Conservation (phyloP, 2,888 invertebrate species). For the Drosophila paranaensis region DNA sequence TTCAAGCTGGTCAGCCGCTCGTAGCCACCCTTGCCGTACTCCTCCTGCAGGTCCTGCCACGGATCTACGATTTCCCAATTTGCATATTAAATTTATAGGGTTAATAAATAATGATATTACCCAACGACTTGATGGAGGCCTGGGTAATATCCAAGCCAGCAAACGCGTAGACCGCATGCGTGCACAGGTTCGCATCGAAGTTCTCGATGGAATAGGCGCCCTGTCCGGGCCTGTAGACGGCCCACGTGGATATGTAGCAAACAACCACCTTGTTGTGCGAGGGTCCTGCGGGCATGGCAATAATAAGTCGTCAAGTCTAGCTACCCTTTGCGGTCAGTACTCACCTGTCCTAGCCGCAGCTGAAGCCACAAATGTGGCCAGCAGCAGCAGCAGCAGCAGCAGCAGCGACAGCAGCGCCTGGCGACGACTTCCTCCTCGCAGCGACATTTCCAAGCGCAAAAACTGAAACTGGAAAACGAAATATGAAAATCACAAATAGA, state of each 20-base stretch:
- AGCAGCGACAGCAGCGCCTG: conserved; percentile 36
- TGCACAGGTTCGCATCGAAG: conserved; percentile 91
- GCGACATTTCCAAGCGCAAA: conserved; percentile 2
- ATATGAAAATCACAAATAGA: conserved; percentile 18
- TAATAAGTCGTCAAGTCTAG: conserved; percentile 1
- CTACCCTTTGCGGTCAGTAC: conserved; percentile 52
- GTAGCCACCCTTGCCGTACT: conserved; percentile 90
- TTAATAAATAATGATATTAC: conserved; percentile 83
- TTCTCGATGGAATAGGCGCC: conserved; percentile 89
- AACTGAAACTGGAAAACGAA: conserved; percentile 12
- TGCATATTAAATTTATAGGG: conserved; percentile 28
- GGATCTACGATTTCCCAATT: conserved; percentile 86
- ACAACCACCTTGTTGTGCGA: conserved; percentile 90
- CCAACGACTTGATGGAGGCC: conserved; percentile 89
- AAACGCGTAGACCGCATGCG: conserved; percentile 93
- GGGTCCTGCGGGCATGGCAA: conserved; percentile 86
- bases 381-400: conserved; percentile 42
- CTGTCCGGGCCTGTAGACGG: conserved; percentile 88
- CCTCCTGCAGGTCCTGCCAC: conserved; percentile 91
- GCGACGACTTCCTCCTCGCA: neutral
- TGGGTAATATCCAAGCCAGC: conserved; percentile 90
- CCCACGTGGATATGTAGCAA: conserved; percentile 93
- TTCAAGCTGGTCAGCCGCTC: conserved; percentile 89
- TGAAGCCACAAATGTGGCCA: conserved; percentile 71
- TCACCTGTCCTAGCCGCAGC: conserved; percentile 79